Conservation (phyloP, 2,113 vertebrate species). For the Rhea pennata region DNA sequence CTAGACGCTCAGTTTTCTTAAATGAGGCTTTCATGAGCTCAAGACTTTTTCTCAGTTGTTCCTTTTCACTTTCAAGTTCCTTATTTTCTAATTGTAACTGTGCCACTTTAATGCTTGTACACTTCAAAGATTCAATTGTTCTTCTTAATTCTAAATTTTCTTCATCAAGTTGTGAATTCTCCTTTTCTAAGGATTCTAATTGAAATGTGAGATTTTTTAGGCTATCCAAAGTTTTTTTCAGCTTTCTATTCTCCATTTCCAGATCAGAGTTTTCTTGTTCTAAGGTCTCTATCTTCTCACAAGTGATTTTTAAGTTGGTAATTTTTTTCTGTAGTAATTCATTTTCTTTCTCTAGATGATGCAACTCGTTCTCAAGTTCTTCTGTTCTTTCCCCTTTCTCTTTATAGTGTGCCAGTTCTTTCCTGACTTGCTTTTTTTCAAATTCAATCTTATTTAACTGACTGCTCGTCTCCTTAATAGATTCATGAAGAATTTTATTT, state of each 20-base stretch:
- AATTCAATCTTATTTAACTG: conserved; percentile 95
- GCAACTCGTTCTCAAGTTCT: conserved; percentile 88
- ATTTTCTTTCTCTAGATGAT: conserved; percentile 89
- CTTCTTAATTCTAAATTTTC: conserved; percentile 93
- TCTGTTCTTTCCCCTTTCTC: conserved; percentile 93
- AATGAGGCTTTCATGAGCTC: conserved; percentile 93
- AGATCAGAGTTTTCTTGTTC: conserved; percentile 93
- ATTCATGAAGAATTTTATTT: conserved; percentile 94
- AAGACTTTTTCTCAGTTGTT: conserved; percentile 89
- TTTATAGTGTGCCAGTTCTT: conserved; percentile 91
- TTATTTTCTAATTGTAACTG: conserved; percentile 93
- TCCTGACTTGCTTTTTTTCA: conserved; percentile 91
- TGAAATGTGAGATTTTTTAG: conserved; percentile 90
- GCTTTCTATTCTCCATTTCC: conserved; percentile 89
- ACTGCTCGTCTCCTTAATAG: conserved; percentile 93
- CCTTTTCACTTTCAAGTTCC: conserved; percentile 93
- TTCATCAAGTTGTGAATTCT: conserved; percentile 92
- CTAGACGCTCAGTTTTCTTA: conserved; percentile 94
- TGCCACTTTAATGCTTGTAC: conserved; percentile 85
- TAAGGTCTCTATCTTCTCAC: conserved; percentile 91
- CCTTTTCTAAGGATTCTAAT: conserved; percentile 92
- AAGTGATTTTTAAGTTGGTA: conserved; percentile 90
- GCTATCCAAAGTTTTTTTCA: conserved; percentile 91
- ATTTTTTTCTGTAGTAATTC: conserved; percentile 93
- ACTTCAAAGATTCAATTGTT: conserved; percentile 87